Evolutionary conservation across 1,140 invertebrate species (phyloP), one percentile per base, ranked within the genome.

Genomic region (Drosophila bipectinata): DNA sequence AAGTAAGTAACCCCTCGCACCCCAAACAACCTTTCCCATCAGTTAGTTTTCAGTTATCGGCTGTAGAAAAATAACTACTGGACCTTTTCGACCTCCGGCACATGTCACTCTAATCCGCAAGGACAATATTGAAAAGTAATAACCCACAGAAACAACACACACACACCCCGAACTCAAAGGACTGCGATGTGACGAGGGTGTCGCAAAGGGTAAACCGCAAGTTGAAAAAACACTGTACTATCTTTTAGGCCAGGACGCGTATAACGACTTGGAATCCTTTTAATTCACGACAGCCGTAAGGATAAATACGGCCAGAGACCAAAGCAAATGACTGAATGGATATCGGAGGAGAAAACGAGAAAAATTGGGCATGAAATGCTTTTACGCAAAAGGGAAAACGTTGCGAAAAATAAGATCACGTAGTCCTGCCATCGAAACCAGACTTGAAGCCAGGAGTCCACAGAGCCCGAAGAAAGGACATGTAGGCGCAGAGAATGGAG

Each of bases 71-170:
- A 47, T 24, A 51, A 12, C 61, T 49, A 24, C 32, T 60, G 51
- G 32, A 49, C 49, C 54, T 66, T 67, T 39, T 49, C 64, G 66
- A 74, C 66, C 59, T 62, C 44, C 51, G 74, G 81, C 87, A 77
- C 78, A 85, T 80, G 81, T 90, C 77, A 66, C 74, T 60, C 49
- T 90, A 91, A 91, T 90, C 89, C 83, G 77, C 68, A 90, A 90
- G 75, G 74, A 91, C 80, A 90, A 90, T 90, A 90, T 90, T 90
- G 88, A 89, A 90, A 90, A 90, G 84, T 90, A 90, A 90, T 90
- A 90, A 90, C 78, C 83, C 89, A 76, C 85, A 90, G 77, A 60
- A 84, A 84, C 72, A 90, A 82, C 78, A 82, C 45, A 68, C 71
- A 72, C 66, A 47, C 56, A 21, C 45, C 57, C 30, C 34, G 8